Percentiles rank a stretch among this genome's conserved stretches.
Evolutionary conservation across 2,797 vertebrate species (phyloP).

Genomic region (Aeoliscus strigatus): DNA sequence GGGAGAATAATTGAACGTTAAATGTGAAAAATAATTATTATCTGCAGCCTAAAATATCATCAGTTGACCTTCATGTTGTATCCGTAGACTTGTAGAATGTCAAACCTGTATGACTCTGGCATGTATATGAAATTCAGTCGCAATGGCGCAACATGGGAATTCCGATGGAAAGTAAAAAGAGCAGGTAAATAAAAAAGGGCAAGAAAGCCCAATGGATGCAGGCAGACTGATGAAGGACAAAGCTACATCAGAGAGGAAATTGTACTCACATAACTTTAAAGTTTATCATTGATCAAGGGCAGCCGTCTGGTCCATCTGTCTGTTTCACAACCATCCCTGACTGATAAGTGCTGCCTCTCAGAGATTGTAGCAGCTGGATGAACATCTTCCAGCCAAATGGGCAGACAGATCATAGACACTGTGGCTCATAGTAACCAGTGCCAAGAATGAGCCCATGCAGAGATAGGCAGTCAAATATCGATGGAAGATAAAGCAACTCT

Average conservation of each 20-base stretch:
- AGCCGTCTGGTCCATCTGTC: slow-evolving; percentile 44
- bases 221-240: slow-evolving; percentile 41
- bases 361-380: slow-evolving; percentile 26
- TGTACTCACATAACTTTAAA: slow-evolving; percentile 31
- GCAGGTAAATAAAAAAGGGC: too few species aligned
- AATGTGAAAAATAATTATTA: too few species aligned
- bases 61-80: too few species aligned
- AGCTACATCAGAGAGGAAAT: slow-evolving; percentile 36
- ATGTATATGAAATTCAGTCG: slow-evolving; percentile 27
- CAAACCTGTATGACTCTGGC: too few species aligned
- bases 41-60: too few species aligned
- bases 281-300: slow-evolving; percentile 56
- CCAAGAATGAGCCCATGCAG: slow-evolving; percentile 35
- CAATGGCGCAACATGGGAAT: slow-evolving; percentile 4
- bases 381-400: slow-evolving; percentile 36
- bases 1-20: too few species aligned
- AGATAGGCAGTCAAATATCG: slow-evolving; percentile 39
- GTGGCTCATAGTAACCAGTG: slow-evolving; percentile 30
- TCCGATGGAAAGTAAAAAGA: slow-evolving; percentile 7
- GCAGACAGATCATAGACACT: slow-evolving; percentile 36
- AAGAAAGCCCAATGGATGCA: too few species aligned
- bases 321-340: slow-evolving; percentile 37
- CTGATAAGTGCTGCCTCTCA: slow-evolving; percentile 45
- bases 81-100: too few species aligned
- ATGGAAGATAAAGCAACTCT: slow-evolving; percentile 31